Conservation (phyloP, 35 echinoderm and acorn worm species). For the Heliocidaris tuberculata region DNA sequence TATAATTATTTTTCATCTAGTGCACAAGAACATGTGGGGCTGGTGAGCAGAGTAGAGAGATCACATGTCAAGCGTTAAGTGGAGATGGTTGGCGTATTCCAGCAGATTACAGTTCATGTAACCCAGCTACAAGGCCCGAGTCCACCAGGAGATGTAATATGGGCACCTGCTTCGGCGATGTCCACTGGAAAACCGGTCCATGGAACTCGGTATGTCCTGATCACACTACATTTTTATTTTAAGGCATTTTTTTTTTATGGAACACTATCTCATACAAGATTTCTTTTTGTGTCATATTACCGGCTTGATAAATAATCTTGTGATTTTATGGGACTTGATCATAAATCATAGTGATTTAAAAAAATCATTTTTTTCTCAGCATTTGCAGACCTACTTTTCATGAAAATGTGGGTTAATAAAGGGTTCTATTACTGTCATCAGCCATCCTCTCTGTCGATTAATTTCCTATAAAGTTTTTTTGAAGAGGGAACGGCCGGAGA, state of each 20-base stretch:
- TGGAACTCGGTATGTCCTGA: slow-evolving; percentile 69
- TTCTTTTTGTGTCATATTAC: no score
- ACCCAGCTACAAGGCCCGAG: slow-evolving; percentile 42
- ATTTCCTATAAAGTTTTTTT: no score
- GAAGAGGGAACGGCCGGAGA: no score
- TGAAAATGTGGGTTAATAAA: no score
- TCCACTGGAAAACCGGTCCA: slow-evolving; percentile 63
- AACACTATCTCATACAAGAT: not conserved
- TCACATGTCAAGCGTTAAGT: slow-evolving; percentile 75
- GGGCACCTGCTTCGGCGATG: slow-evolving; percentile 61
- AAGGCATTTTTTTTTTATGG: not conserved
- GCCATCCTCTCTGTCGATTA: no score
- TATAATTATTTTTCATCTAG: slow-evolving; percentile 26
- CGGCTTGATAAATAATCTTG: no score
- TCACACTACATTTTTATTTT: not conserved
- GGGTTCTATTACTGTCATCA: no score
- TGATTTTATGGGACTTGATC: no score
- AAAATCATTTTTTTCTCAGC: no score
- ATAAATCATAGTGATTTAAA: no score
- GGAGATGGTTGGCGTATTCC: slow-evolving; percentile 74
- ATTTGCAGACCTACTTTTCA: no score
- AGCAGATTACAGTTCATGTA: slow-evolving; percentile 54
- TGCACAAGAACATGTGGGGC: slow-evolving; percentile 79
- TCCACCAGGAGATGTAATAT: slow-evolving; percentile 57
- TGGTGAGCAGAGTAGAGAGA: slow-evolving; percentile 64